Conservation (phyloP, 2,797 vertebrate species). For the Mus caroli region DNA sequence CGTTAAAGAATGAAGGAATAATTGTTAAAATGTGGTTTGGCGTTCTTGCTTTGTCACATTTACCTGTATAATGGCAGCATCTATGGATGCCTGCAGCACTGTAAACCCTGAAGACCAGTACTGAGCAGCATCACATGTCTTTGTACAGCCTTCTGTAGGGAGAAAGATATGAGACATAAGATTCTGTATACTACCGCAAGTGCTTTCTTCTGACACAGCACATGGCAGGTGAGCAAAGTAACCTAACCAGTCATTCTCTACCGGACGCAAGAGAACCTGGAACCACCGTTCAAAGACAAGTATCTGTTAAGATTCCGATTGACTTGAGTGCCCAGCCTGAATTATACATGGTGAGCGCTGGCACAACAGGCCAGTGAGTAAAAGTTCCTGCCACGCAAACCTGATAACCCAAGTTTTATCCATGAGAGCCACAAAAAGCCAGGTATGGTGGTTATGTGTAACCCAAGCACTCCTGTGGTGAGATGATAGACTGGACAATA, state of each 20-base stretch:
- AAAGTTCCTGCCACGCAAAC: background rate
- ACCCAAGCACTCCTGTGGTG: background rate
- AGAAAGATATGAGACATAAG: background rate
- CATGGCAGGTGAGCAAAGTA: background rate
- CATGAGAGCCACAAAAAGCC: background rate
- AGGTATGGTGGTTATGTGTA: background rate
- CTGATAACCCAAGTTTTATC: background rate
- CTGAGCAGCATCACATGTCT: slow-evolving; percentile 93
- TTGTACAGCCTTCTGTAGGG: slow-evolving; percentile 91
- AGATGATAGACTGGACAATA: background rate
- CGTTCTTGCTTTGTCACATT: slow-evolving; percentile 39
- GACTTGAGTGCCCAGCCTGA: slow-evolving; percentile 16
- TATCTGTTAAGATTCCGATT: background rate
- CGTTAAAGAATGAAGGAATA: background rate
- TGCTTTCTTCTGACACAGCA: slow-evolving; percentile 17
- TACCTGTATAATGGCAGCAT: slow-evolving; percentile 97
- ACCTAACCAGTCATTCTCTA: background rate
- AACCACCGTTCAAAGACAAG: background rate
- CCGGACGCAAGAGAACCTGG: background rate
- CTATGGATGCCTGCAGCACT: slow-evolving; percentile 95
- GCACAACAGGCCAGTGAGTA: background rate
- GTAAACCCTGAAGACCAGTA: slow-evolving; percentile 96
- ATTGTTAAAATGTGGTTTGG: slow-evolving; percentile 11
- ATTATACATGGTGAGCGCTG: background rate
- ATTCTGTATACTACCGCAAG: background rate